Evolutionary conservation across 2,888 invertebrate species (phyloP).

Genomic region (Ectemnius cavifrons): DNA sequence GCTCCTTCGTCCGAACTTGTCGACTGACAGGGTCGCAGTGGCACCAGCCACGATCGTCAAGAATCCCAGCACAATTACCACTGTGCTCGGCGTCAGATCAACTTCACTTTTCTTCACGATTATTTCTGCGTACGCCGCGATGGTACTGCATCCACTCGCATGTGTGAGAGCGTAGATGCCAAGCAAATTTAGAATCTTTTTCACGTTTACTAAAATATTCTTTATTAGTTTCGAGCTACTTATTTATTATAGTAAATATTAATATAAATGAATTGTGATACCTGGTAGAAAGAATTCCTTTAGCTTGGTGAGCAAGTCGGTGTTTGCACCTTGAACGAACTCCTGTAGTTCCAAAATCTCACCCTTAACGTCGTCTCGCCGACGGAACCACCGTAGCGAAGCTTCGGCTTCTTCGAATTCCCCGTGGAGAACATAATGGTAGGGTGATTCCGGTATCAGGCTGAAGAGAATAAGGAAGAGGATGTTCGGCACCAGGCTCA

Average conservation of each 20-base stretch:
- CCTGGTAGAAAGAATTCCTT: conserved; percentile 63
- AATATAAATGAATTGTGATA: conserved; percentile 26
- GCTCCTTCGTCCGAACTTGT: conserved; percentile 78
- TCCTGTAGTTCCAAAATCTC: conserved; percentile 70
- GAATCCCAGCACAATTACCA: conserved; percentile 79
- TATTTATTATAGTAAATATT: background rate
- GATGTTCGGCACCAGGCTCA: conserved; percentile 66
- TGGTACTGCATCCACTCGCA: conserved; percentile 77
- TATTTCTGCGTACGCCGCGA: conserved; percentile 77
- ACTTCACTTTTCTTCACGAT: conserved; percentile 74
- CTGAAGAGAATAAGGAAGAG: conserved; percentile 69
- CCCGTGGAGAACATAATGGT: conserved; percentile 68
- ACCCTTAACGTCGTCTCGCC: conserved; percentile 65
- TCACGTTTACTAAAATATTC: conserved; percentile 71
- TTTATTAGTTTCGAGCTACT: too few species aligned
- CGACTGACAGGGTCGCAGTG: conserved; percentile 77
- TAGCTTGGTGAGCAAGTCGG: conserved; percentile 56
- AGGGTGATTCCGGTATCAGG: conserved; percentile 74
- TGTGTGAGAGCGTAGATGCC: conserved; percentile 80
- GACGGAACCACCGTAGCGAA: conserved; percentile 72
- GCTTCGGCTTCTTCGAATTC: conserved; percentile 68
- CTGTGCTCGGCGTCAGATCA: conserved; percentile 71
- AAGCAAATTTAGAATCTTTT: conserved; percentile 76
- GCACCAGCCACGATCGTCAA: conserved; percentile 79
- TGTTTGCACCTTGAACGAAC: conserved; percentile 67